Base-by-base conservation (phyloP, 53 echinoderm and acorn worm species). In the Echinometra lucunter region DNA sequence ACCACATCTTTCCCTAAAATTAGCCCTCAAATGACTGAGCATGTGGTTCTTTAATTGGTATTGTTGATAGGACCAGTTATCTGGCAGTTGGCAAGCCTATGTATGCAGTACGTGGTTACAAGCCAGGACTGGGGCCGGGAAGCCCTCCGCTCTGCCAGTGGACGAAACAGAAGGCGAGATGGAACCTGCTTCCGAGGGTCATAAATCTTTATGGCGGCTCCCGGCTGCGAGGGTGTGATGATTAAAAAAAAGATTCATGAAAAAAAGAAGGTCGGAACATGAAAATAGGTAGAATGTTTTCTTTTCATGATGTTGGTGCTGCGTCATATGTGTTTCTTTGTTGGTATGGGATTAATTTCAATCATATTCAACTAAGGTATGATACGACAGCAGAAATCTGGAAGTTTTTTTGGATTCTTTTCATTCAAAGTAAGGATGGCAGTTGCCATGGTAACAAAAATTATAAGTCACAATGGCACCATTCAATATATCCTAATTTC, bases 181-280 rank as follows among this genome's bases (percentile, higher is more conserved):
- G 58, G 6, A 89, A 89, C 91, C 58, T 66, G 91, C 66, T 91
- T 45, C 23, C 49, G 89, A 27, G n/a, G 58, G 91, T 45, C 91
- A 91, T 91, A 91, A 91, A 91, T 58, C 58, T 91, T 91, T 91
- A 91, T 91, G 91, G 69, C 91, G 66, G 91, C 72, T 85, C 85
- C 49, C 44, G 91, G 35, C 91, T 66, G 67, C 45, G 67, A n/a
- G 60, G 45, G 67, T 23, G 70, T 38, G 27, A 44, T 91, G 70
- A 91, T 91, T 91, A 91, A 42, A 58, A 38, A 81, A 63, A 7
- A 30, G 30, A 85, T n/a, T 16, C n/a, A 47, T 85, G 85, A 49
- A 47, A 85, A 78, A 81, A n/a, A n/a, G n/a, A n/a, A n/a, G n/a
- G 15, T 37, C 5, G 5, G 49, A 85, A 49, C n/a, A n/a, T 85